Evolutionary conservation across 53 echinoderm and acorn worm species (phyloP).

Genomic region (Holothuria scabra): DNA sequence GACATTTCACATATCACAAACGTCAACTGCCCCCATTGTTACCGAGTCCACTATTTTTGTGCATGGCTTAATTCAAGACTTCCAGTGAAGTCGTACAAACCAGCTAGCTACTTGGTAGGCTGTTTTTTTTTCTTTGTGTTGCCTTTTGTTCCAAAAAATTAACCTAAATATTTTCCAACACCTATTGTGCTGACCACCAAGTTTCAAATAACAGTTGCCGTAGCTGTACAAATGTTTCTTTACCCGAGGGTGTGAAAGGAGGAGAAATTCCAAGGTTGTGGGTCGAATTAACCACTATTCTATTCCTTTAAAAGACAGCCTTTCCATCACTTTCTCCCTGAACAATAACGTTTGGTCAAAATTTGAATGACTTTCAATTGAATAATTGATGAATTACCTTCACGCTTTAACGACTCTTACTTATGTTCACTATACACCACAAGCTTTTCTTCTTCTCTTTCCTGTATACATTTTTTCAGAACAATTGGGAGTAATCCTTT

Average conservation of each 20-base stretch:
- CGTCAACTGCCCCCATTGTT: too few relatives aligned
- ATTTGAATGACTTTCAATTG: constrained; percentile 14
- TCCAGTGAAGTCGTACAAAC: too few relatives aligned
- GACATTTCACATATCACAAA: too few relatives aligned
- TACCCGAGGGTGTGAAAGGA: constrained; percentile 17
- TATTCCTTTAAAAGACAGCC: too few relatives aligned
- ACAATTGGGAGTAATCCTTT: constrained; percentile 25
- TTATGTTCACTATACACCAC: neutral
- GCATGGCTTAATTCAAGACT: too few relatives aligned
- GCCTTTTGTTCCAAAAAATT: constrained; percentile 3
- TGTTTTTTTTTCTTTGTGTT: too few relatives aligned
- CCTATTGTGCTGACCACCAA: constrained; percentile 18
- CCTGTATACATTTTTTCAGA: too few relatives aligned
- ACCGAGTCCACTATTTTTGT: too few relatives aligned
- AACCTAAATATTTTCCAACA: constrained; percentile 41
- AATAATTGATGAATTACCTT: constrained; percentile 37
- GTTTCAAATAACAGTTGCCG: constrained; percentile 41
- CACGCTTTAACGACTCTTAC: constrained; percentile 3
- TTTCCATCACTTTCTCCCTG: too few relatives aligned
- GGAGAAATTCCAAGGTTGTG: constrained; percentile 1
- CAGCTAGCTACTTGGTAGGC: too few relatives aligned
- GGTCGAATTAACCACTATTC: neutral
- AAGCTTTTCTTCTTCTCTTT: too few relatives aligned
- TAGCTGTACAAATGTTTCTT: constrained; percentile 47
- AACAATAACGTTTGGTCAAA: neutral